These are phyloP conservation scores for Falco concolor DNA, from an alignment of 2,797 vertebrate species.

Conservation along the genomic window DNA sequence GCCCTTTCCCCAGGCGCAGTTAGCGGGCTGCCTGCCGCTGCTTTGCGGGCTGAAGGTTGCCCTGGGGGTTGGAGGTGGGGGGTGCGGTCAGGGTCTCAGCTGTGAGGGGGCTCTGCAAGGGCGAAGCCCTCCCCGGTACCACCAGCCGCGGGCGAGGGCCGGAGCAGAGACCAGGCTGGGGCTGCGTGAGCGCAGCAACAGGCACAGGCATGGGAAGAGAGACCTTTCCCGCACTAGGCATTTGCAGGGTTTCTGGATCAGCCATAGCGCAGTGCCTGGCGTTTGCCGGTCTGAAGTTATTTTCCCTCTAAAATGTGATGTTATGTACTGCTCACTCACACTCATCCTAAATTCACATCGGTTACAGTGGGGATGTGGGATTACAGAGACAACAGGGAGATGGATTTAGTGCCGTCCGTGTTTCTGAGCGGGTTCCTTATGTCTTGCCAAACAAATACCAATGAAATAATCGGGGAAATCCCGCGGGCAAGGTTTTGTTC, in stretches of 20 bases:
- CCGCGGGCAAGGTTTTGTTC: neutral
- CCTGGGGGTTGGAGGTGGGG: neutral
- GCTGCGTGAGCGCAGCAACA: neutral
- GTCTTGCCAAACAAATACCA: neutral
- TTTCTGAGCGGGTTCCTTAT: neutral
- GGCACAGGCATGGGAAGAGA: neutral
- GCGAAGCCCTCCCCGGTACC: accelerated
- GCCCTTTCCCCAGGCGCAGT: accelerated
- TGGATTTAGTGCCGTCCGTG: neutral
- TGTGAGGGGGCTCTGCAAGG: neutral
- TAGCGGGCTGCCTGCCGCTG: neutral
- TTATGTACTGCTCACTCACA: neutral
- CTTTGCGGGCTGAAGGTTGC: too few species aligned
- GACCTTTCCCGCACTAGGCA: accelerated
- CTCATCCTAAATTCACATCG: neutral
- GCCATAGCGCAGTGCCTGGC: neutral
- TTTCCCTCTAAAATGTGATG: neutral
- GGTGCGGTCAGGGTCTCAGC: neutral
- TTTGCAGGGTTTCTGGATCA: neutral
- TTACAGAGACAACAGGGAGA: neutral
- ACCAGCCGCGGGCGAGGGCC: neutral
- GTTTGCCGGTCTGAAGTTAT: neutral
- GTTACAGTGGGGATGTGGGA: neutral
- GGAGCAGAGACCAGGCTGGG: neutral
- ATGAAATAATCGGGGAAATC: neutral